Conservation (phyloP, 2,113 vertebrate species). For the Saguinus imperator region DNA sequence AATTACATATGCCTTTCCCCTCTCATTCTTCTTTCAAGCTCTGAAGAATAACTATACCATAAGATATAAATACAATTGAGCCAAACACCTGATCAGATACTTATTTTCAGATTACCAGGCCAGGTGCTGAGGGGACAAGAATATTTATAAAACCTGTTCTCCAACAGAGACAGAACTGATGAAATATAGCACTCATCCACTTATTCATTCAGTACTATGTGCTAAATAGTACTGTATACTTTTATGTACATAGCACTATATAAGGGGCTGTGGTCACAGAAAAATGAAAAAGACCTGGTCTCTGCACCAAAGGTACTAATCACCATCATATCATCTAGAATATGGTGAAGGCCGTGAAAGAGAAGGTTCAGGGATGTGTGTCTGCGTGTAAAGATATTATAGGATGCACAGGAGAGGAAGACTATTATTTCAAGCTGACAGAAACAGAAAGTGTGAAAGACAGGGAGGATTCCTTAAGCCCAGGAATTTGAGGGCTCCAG, state of each 20-base stretch:
- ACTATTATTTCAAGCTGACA: background rate
- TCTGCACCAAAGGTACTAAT: background rate
- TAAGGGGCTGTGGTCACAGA: background rate
- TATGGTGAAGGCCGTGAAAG: background rate
- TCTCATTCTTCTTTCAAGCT: background rate
- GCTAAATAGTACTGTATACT: conserved; percentile 45
- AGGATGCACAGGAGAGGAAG: background rate
- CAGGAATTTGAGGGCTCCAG: too few species aligned
- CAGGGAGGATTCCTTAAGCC: too few species aligned
- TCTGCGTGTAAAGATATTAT: background rate
- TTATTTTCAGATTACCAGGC: background rate
- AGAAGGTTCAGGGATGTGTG: background rate
- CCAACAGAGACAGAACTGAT: background rate
- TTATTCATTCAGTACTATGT: background rate
- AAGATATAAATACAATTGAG: background rate
- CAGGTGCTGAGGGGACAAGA: background rate
- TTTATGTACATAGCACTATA: background rate
- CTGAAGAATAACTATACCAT: background rate
- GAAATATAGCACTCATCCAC: background rate
- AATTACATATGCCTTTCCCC: background rate
- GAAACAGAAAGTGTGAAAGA: background rate
- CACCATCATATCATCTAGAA: background rate
- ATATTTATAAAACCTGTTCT: background rate
- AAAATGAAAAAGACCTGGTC: background rate
- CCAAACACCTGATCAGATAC: background rate